Evolutionary conservation across 2,113 vertebrate species (phyloP), one percentile per base, ranked within the genome.

Genomic region (Muntiacus reevesi): DNA sequence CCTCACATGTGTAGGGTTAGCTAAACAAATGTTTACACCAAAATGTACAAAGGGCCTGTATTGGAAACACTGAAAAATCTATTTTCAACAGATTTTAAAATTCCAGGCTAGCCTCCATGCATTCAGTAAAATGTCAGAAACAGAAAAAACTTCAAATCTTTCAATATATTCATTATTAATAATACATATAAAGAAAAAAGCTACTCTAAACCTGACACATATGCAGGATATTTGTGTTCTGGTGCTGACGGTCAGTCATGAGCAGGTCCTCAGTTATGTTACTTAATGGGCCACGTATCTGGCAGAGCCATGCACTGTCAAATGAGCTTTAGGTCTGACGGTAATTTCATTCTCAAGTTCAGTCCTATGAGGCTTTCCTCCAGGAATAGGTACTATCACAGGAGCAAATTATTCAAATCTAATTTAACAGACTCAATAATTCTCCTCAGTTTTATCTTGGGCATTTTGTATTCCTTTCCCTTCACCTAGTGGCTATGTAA

Each of bases 391-490:
- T 82, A 93, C 92, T 97, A 89, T 83, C 45, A 85, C 60, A 91
- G 67, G 23, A 96, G 14, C 3, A 95, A 97, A 98, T 50, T 97
- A 97, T 98, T 97, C n/a, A 94, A 97, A 97, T 97, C 57, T 78
- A 97, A 93, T 98, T 97, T 98, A 98, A 84, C 33, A 52, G 85
- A 88, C 74, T 97, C 94, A 57, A 14, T 94, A 97, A 97, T 97
- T 97, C 76, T 67, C 89, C 87, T 98, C 86, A 79, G 79, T 97
- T 94, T 93, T 97, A 97, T 89, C 84, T 89, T 62, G 43, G 14
- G 57, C 43, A 95, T 87, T 98, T 92, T 97, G 36, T 97, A 96
- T 98, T 96, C 33, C 13, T 88, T 97, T 93, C 62, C 14, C 19
- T 97, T 98, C 7, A 97, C 79, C 94, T 95, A 62, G n/a, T 97